A percentile compares a stretch with the other conserved stretches of the same genome.
phyloP scores from a whole-genome alignment of 2,888 invertebrate genomes.

The Drosophila peninsularis region DNA sequence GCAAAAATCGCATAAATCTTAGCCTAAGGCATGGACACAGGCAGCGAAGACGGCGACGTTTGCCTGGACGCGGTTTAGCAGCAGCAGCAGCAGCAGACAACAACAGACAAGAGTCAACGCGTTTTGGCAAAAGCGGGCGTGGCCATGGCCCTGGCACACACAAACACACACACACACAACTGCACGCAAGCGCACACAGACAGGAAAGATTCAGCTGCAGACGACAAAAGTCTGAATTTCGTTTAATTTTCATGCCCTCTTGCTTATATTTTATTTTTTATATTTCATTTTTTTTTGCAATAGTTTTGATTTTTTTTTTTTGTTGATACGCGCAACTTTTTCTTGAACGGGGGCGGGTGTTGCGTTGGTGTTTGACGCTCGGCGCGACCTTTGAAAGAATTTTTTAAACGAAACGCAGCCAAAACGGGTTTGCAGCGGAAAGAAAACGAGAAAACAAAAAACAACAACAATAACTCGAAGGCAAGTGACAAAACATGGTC shows the following conservation, averaged over 20 bases:
- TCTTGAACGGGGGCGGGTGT: constrained; percentile 27
- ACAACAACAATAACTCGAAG: constrained; percentile 11
- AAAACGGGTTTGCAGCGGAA: constrained; percentile 54
- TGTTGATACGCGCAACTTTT: constrained; percentile 47
- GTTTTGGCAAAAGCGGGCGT: constrained; percentile 61
- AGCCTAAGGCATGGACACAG: constrained; percentile 34
- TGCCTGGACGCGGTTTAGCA: constrained; percentile 25
- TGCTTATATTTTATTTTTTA: constrained; percentile 26
- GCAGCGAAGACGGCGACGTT: constrained; percentile 10
- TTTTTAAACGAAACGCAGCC: constrained; percentile 42
- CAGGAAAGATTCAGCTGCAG: constrained; percentile 34
- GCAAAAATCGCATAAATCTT: constrained; percentile 67
- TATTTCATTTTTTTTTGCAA: constrained; percentile 26
- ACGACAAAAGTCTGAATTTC: constrained; percentile 67
- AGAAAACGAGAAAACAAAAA: constrained; percentile 5
- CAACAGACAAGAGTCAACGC: constrained; percentile 45
- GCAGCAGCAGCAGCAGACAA: constrained; percentile 16
- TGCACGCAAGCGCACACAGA: constrained; percentile 19
- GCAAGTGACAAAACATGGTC: constrained; percentile 39
- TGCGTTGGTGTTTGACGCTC: constrained; percentile 40
- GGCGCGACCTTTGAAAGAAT: constrained; percentile 69
- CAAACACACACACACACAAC: constrained; percentile 9
- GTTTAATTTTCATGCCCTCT: constrained; percentile 56
- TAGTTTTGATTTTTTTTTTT: constrained; percentile 39
- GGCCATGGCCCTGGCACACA: constrained; percentile 37